Percentiles rank a stretch among this genome's conserved stretches.
phyloP scores from a whole-genome alignment of 1,140 invertebrate species.

The Batillaria attramentaria region DNA sequence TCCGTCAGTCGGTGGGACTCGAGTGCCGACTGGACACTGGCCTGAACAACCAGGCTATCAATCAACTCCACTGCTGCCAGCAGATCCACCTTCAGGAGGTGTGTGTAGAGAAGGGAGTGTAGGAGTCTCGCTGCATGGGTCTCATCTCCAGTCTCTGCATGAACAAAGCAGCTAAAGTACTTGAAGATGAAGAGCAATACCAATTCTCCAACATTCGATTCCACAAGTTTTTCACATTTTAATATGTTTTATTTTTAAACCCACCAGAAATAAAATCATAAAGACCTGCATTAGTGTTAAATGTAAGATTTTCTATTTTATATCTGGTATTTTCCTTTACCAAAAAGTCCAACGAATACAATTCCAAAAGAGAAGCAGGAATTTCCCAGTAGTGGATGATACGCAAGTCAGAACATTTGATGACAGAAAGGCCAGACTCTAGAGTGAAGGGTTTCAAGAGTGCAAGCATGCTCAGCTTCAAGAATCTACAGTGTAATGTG shows the following conservation, averaged over 20 bases:
- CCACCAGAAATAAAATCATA: too few relatives aligned
- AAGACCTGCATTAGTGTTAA: too few relatives aligned
- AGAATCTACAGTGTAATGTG: too few relatives aligned
- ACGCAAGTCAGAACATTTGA: too few relatives aligned
- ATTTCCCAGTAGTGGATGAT: too few relatives aligned
- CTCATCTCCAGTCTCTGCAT: conserved; percentile 34
- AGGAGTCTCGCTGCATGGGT: conserved; percentile 50
- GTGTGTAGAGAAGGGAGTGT: conserved; percentile 67
- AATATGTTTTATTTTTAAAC: not conserved
- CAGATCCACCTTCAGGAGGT: conserved; percentile 60
- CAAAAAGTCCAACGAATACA: too few relatives aligned
- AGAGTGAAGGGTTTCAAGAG: too few relatives aligned
- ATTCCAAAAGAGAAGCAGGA: too few relatives aligned
- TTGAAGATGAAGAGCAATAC: not conserved
- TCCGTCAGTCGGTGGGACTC: conserved; percentile 42
- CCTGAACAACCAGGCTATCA: conserved; percentile 62
- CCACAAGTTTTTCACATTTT: not conserved
- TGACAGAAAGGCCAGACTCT: too few relatives aligned
- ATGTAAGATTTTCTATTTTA: too few relatives aligned
- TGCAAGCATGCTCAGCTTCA: not conserved
- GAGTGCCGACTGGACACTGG: conserved; percentile 43
- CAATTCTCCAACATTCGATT: not conserved
- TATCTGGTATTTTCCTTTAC: too few relatives aligned
- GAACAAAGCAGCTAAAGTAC: conserved; percentile 3
- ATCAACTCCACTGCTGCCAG: conserved; percentile 60